Evolutionary conservation across 2,888 invertebrate genomes (phyloP), one percentile per base, ranked within the genome.

Genomic region (Orthosia gothica): DNA sequence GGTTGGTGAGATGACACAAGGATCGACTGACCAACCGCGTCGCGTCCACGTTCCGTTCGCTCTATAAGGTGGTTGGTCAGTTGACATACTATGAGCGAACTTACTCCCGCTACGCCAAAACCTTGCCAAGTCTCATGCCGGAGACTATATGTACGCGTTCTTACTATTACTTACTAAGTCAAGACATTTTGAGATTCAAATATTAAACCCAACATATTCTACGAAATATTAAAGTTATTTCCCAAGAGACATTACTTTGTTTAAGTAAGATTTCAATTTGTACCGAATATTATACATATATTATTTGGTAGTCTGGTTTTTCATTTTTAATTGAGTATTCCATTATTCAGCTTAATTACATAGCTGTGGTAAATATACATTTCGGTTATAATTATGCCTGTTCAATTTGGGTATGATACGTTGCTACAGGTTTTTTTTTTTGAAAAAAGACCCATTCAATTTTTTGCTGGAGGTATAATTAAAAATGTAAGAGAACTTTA

Each of bases 291-390:
- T 67, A n/a, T n/a, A n/a, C 32, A 40, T n/a, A 11, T 26, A 1
- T 40, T 49, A 40, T 68, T 54, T 40, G 26, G 18, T 2, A 11
- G 20, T 50, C 18, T 45, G 15, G 26, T 47, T 18, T 52, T 7
- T 16, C 5, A 52, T 58, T 40, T 50, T 13, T 49, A 69, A 59
- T 70, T 78, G 13, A 13, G 20, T 70, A 55, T 61, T 70, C 12
- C n/a, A 75, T 69, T 61, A 55, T 26, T 70, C 11, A 54, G 7
- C 9, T 70, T 61, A 2, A 61, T 78, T 78, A 54, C 18, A 26
- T 54, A 49, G 59, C 40, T 49, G 18, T 16, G 12, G 1, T 50
- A 23, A 59, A 68, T 54, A 59, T 54, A 69, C 5, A 20, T 78
- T 78, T 40, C 15, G 5, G 26, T 55, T 61, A 50, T 67, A 61